Evolutionary conservation across 2,888 invertebrate genomes (phyloP).

Genomic region (Polydrusus cervinus): DNA sequence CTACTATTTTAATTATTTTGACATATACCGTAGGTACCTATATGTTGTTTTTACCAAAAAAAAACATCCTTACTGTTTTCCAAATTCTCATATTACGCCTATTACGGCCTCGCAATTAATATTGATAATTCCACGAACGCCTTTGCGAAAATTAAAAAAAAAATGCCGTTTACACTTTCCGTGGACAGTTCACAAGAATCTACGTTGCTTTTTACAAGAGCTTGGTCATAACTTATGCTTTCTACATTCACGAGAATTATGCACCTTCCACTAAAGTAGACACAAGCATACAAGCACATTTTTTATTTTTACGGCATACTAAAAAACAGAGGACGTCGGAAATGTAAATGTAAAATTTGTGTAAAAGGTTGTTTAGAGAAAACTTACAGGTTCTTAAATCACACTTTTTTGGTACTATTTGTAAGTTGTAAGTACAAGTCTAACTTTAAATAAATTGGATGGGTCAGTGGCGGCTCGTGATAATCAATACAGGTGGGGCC

Average conservation of each 20-base stretch:
- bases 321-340: slow-evolving; percentile 23
- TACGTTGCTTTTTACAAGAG: slow-evolving; percentile 34
- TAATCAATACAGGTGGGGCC: too few species aligned
- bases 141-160: slow-evolving; percentile 28
- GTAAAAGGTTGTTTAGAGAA: not conserved
- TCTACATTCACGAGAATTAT: slow-evolving; percentile 11
- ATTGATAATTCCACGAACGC: not conserved
- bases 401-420: too few species aligned
- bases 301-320: slow-evolving; percentile 29
- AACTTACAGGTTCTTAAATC: not conserved
- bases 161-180: slow-evolving; percentile 39
- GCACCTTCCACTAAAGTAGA: slow-evolving; percentile 16
- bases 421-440: too few species aligned
- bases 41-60: too few species aligned
- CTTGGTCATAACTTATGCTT: slow-evolving; percentile 40
- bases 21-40: too few species aligned
- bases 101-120: too few species aligned
- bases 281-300: slow-evolving; percentile 22
- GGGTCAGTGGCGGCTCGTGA: too few species aligned
- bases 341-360: slow-evolving; percentile 21
- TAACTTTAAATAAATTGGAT: too few species aligned
- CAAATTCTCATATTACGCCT: too few species aligned
- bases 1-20: too few species aligned
- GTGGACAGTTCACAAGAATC: slow-evolving; percentile 47
- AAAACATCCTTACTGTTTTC: too few species aligned